Base-by-base conservation (phyloP, 2,797 vertebrate genomes). In the Etheostoma perlongum region DNA sequence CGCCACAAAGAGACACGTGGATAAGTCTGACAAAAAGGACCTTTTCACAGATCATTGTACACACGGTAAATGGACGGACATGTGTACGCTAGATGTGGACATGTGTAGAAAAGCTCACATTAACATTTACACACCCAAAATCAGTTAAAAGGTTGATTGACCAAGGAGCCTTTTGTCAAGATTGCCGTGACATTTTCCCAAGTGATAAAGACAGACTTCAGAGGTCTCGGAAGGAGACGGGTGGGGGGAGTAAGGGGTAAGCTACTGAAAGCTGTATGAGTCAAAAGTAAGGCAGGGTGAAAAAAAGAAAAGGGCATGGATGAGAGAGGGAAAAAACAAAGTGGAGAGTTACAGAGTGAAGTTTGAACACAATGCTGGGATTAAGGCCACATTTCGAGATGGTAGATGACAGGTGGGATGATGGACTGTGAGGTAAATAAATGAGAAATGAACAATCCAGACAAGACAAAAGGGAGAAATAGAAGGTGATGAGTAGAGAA, bases 171-270 rank as follows among this genome's bases (percentile, higher is more conserved):
- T 63, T 63, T 76, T 73, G 69, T 75, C 54, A 74, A 70, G 77
- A 85, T 12, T 87, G 85, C 93, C 63, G 47, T 92, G 92, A 91
- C 89, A 92, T 92, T 91, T 90, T 82, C 76, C 27, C 59, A 12
- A 10, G 65, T 85, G 78, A 70, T 59, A 67, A 75, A 79, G 46
- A 73, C 52, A 73, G 65, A 76, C 53, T 72, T 79, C 66, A 76
- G 64, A 73, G 61, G 55, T 79, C 67, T 74, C 57, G 46, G 10
- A 54, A 69, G 64, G 72, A 76, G 58, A 16, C 48, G 60, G 11
- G 30, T 47, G 67, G 53, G 76, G 54, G 19, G 47, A 63, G 42
- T 0, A 4, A 6, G 9, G 46, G 19, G 15, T 21, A 9, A 33
- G 72, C 12, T 2, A 27, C 7, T 53, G 16, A 15, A 33, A 48